A percentile compares a stretch with the other conserved stretches of the same genome.
Evolutionary conservation across 2,113 vertebrate genomes (phyloP).

Genomic region (Anseranas semipalmata): DNA sequence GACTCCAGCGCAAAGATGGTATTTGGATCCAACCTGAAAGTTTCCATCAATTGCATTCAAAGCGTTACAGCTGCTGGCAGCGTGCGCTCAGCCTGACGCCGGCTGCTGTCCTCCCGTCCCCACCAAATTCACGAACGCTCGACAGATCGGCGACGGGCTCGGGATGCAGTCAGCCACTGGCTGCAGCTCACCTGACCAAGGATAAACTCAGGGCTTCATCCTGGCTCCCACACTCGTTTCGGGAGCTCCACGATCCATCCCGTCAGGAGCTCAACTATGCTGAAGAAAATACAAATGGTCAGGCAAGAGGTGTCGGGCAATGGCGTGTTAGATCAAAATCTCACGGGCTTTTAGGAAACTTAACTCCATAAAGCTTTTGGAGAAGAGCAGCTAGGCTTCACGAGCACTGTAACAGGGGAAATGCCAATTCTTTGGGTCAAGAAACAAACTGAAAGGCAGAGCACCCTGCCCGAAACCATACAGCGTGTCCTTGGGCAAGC

Average conservation of each 20-base stretch:
- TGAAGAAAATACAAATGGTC: fast-evolving
- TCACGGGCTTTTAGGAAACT: not conserved
- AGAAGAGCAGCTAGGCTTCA: not conserved
- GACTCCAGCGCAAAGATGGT: not conserved
- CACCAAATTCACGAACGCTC: not conserved
- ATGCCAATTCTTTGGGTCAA: too few species aligned
- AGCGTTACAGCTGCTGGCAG: not conserved
- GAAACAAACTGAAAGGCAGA: not conserved
- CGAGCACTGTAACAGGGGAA: not conserved
- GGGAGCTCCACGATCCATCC: not conserved
- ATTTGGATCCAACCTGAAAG: too few species aligned
- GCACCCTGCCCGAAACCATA: not conserved
- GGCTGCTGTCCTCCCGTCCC: too few species aligned
- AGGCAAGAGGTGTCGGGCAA: not conserved
- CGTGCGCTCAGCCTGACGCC: too few species aligned
- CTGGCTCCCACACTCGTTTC: not conserved
- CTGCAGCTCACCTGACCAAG: not conserved
- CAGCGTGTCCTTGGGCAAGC: not conserved
- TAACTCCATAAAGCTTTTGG: too few species aligned
- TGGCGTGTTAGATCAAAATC: not conserved
- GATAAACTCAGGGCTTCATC: not conserved
- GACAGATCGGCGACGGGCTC: not conserved
- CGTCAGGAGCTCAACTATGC: fast-evolving
- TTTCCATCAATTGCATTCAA: too few species aligned
- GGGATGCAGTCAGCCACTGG: fast-evolving